Evolutionary conservation across 2,888 invertebrate genomes (phyloP), one percentile per base, ranked within the genome.

Genomic region (Acleris literana): DNA sequence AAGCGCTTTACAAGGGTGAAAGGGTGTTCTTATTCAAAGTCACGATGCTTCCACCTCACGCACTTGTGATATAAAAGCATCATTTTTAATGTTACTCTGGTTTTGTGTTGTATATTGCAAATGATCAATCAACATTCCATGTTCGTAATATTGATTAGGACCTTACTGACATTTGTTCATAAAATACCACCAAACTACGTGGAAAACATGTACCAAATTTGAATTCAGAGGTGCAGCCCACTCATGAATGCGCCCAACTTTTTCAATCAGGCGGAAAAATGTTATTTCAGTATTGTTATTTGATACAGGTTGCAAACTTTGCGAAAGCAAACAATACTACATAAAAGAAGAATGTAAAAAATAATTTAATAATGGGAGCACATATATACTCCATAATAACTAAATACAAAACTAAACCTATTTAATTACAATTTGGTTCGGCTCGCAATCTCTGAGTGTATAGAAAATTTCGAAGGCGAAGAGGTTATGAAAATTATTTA

Each of bases 241-340:
- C 17, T 20, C 13, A 13, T 39, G n/a, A 44, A 61, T 51, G 59
- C 49, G 59, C 16, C 44, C 22, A 70, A 70, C 70, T 70, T 70
- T 65, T 60, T 56, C 56, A 65, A 70, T 68, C 65, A 55, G 54
- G 25, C 56, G n/a, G 25, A 18, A 39, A 56, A 64, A 52, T 49
- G 59, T 22, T 22, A 58, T n/a, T 46, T n/a, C 17, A 56, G 62
- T 62, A 60, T 29, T 55, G 56, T 63, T 51, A 63, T 52, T 39
- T 39, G 46, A 48, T 63, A 51, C 54, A 33, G n/a, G 44, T 17
- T 48, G 54, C 53, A 63, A 65, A 64, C 22, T 57, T 61, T 54
- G 20, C 59, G 54, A 53, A 63, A 63, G 63, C 65, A 57, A 58
- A 63, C 63, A 60, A 22, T 52, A 39, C 49, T 25, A 25, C 25